Evolutionary conservation across 2,888 invertebrate species (phyloP).

Genomic region (Vanessa cardui): DNA sequence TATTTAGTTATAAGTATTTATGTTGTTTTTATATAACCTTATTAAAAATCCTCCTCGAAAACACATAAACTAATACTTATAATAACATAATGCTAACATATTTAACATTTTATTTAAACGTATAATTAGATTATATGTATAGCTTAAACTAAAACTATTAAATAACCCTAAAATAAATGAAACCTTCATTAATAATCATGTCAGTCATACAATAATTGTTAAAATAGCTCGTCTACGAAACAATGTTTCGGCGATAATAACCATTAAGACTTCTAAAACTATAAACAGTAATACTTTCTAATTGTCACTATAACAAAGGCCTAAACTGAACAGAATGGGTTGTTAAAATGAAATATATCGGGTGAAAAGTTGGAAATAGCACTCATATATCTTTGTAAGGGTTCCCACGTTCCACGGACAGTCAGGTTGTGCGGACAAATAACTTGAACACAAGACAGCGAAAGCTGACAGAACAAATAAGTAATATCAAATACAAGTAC

Average conservation of each 20-base stretch:
- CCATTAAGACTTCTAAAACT: conserved; percentile 8
- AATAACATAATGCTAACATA: too few relatives aligned
- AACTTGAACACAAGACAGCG: conserved; percentile 18
- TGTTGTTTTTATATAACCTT: too few relatives aligned
- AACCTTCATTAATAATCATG: too few relatives aligned
- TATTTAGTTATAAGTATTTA: too few relatives aligned
- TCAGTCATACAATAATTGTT: too few relatives aligned
- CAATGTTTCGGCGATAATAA: background rate
- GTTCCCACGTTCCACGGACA: conserved; percentile 13
- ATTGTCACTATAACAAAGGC: conserved; percentile 4
- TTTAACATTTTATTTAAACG: too few relatives aligned
- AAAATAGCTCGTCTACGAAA: background rate
- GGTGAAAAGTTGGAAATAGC: conserved; percentile 24
- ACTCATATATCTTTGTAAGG: conserved; percentile 27
- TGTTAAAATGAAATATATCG: conserved; percentile 30
- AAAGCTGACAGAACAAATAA: conserved; percentile 3
- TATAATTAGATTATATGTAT: too few relatives aligned
- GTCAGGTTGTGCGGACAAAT: conserved; percentile 8
- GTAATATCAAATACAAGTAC: conserved; percentile 4
- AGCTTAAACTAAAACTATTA: too few relatives aligned
- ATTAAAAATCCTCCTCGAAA: too few relatives aligned
- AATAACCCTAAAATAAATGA: too few relatives aligned
- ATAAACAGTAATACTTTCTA: background rate
- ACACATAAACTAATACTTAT: too few relatives aligned
- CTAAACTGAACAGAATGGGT: conserved; percentile 18